These are phyloP conservation scores for Agapornis roseicollis DNA, from an alignment of 2,113 vertebrate genomes.

Conservation along the genomic window DNA sequence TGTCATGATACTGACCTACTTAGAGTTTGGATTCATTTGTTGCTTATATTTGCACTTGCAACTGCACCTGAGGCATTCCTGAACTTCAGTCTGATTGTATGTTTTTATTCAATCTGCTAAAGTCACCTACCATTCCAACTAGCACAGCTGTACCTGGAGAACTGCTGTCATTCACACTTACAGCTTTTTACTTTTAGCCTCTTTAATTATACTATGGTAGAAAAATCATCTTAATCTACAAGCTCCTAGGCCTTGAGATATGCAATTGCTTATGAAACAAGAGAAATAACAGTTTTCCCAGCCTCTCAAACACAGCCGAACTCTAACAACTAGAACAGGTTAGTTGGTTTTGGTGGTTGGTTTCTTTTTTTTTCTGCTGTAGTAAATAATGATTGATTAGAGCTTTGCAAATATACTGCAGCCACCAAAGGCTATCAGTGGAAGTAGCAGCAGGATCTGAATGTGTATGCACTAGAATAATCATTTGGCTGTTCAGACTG, in stretches of 20 bases:
- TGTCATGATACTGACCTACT: neutral
- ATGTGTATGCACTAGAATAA: accelerated
- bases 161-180: neutral
- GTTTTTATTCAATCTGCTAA: neutral
- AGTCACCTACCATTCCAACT: neutral
- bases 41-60: neutral
- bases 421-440: neutral
- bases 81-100: neutral
- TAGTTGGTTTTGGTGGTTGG: neutral
- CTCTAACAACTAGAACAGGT: neutral
- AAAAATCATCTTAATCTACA: neutral
- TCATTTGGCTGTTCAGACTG: neutral
- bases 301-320: neutral
- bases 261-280: neutral
- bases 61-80: neutral
- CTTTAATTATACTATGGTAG: neutral
- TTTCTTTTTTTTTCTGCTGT: accelerated
- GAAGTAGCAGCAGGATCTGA: neutral
- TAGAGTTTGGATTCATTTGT: neutral
- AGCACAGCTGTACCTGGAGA: neutral
- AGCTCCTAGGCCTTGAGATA: neutral
- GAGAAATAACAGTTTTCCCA: neutral
- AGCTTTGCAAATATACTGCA: neutral
- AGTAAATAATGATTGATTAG: neutral
- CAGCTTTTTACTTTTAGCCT: neutral